Conservation (phyloP, 1,140 invertebrate species). For the Asbolus verrucosus region DNA sequence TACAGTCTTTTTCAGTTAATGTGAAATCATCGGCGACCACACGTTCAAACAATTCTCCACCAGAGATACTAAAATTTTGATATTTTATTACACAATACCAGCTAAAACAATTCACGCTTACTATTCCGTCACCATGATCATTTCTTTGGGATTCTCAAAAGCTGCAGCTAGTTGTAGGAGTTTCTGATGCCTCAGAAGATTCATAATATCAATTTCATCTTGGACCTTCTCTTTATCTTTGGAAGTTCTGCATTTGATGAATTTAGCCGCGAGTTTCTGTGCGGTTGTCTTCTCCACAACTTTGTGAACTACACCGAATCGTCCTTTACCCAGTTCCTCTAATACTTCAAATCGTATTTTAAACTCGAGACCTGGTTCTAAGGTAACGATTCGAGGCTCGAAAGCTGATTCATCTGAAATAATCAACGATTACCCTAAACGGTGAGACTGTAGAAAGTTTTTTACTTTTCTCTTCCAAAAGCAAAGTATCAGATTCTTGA, state of each 20-base stretch:
- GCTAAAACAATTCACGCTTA: conserved; percentile 70
- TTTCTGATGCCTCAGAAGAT: conserved; percentile 88
- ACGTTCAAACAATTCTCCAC: conserved; percentile 92
- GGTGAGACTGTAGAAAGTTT: no score
- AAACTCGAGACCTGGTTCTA: conserved; percentile 72
- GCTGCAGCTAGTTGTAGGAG: conserved; percentile 89
- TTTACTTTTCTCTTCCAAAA: conserved; percentile 64
- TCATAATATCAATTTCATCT: conserved; percentile 95
- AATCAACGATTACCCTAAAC: no score
- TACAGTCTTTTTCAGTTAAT: conserved; percentile 89
- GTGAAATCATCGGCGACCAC: conserved; percentile 93
- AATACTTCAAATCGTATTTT: conserved; percentile 72
- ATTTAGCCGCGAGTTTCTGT: conserved; percentile 88
- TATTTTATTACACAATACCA: conserved; percentile 11
- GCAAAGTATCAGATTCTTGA: conserved; percentile 68
- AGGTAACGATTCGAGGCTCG: conserved; percentile 58
- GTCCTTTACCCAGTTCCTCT: conserved; percentile 85
- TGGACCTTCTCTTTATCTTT: conserved; percentile 88
- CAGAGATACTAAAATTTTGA: conserved; percentile 79
- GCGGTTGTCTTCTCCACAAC: conserved; percentile 79
- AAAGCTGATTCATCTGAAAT: conserved; percentile 59
- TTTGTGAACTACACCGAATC: conserved; percentile 82
- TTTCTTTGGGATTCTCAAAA: conserved; percentile 87
- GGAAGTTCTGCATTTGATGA: conserved; percentile 84
- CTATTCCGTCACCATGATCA: conserved; percentile 95